phyloP scores from a whole-genome alignment of 2,797 vertebrate species.

The Anabas testudineus region DNA sequence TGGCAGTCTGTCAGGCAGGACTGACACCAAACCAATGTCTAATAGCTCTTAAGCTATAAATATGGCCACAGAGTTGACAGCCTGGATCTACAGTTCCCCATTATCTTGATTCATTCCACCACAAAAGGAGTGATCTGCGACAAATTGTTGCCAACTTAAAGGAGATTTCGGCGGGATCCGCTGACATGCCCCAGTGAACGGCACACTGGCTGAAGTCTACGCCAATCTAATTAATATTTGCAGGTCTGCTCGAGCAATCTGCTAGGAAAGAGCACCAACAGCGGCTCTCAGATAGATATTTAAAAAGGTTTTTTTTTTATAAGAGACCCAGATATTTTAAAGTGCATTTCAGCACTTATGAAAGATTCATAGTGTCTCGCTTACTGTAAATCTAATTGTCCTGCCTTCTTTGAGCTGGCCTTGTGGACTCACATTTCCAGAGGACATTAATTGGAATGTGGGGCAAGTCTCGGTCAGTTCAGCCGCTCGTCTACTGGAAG shows the following conservation, averaged over 20 bases:
- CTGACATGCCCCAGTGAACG: slow-evolving; percentile 49
- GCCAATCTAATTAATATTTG: slow-evolving; percentile 69
- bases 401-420: slow-evolving; percentile 50
- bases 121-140: slow-evolving; percentile 63
- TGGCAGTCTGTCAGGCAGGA: slow-evolving; percentile 72
- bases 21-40: slow-evolving; percentile 79
- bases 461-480: slow-evolving; percentile 28
- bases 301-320: slow-evolving; percentile 36
- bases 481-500: slow-evolving; percentile 49
- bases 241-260: slow-evolving; percentile 49
- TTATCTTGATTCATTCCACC: slow-evolving; percentile 79
- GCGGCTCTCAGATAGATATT: slow-evolving; percentile 38
- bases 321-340: slow-evolving; percentile 61
- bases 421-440: slow-evolving; percentile 51
- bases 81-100: slow-evolving; percentile 66
- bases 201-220: slow-evolving; percentile 46
- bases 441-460: slow-evolving; percentile 59
- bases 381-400: slow-evolving; percentile 66
- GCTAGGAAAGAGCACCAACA: slow-evolving; percentile 51
- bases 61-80: slow-evolving; percentile 72
- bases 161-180: slow-evolving; percentile 45
- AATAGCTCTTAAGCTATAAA: slow-evolving; percentile 77
- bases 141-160: slow-evolving; percentile 55
- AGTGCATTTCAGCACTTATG: slow-evolving; percentile 61
- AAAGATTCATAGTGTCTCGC: slow-evolving; percentile 61